phyloP scores from a whole-genome alignment of 2,113 vertebrate genomes.

The Urocynchramus pylzowi region DNA sequence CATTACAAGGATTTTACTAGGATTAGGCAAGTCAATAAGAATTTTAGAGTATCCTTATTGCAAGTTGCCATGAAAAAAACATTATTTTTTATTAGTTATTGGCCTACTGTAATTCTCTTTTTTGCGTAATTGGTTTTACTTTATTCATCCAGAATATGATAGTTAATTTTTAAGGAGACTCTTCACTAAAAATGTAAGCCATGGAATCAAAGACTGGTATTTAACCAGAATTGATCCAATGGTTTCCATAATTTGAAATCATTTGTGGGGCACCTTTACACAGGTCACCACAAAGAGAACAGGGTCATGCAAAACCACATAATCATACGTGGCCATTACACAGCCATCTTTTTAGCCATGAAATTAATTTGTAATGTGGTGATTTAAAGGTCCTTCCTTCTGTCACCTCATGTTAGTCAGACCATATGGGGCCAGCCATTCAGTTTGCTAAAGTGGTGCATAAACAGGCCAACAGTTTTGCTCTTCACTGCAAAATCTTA shows the following conservation, averaged over 20 bases:
- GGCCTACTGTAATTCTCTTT: neutral
- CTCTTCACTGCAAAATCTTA: neutral
- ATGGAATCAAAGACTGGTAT: neutral
- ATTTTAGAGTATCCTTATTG: neutral
- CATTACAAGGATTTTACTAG: neutral
- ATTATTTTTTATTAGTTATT: neutral
- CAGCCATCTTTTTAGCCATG: neutral
- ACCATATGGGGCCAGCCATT: neutral
- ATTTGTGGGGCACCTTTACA: neutral
- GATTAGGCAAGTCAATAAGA: constrained; percentile 11
- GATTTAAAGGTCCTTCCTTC: neutral
- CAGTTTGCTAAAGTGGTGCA: neutral
- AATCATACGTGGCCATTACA: neutral
- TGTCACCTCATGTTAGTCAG: neutral
- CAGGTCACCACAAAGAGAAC: neutral
- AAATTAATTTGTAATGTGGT: neutral
- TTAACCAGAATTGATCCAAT: neutral
- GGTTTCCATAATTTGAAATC: neutral
- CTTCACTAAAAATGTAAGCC: neutral
- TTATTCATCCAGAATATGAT: neutral
- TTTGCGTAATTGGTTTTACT: neutral
- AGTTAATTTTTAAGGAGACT: neutral
- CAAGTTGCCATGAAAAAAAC: neutral
- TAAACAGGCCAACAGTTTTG: neutral
- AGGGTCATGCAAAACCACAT: neutral